Evolutionary conservation across 2,797 vertebrate species (phyloP).

Genomic region (Austrolebias charrua): DNA sequence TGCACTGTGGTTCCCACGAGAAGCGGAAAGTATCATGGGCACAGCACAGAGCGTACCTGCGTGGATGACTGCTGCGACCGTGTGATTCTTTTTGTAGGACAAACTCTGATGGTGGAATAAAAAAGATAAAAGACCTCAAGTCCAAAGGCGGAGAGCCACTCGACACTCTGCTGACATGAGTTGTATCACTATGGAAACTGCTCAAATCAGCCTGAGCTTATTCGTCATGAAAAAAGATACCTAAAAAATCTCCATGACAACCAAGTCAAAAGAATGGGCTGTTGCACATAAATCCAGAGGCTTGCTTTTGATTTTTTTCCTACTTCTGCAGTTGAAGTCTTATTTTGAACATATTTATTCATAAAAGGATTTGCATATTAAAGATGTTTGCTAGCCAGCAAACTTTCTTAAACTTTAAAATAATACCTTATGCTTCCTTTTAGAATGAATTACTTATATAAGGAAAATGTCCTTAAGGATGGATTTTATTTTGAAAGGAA

Average conservation of each 20-base stretch:
- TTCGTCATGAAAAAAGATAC: slow-evolving; percentile 37
- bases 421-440: no score
- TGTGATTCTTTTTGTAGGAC: slow-evolving; percentile 22
- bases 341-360: not conserved
- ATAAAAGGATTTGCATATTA: no score
- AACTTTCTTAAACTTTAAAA: no score
- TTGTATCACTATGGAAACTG: slow-evolving; percentile 66
- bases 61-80: slow-evolving; percentile 13
- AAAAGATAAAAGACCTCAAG: slow-evolving; percentile 14
- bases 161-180: slow-evolving; percentile 15
- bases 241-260: slow-evolving; percentile 57
- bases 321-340: slow-evolving; percentile 3
- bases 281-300: slow-evolving; percentile 10
- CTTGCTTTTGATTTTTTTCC: slow-evolving; percentile 30
- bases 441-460: not conserved
- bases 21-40: slow-evolving; percentile 13
- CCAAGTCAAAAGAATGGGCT: slow-evolving; percentile 39
- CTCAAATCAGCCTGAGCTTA: slow-evolving; percentile 39
- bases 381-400: no score
- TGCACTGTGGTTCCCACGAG: not conserved
- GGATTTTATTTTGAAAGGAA: not conserved
- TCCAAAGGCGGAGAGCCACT: slow-evolving; percentile 25
- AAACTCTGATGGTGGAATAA: slow-evolving; percentile 23
- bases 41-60: not conserved
- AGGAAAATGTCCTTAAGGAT: not conserved